Evolutionary conservation across 1,140 invertebrate genomes (phyloP), one percentile per base, ranked within the genome.

Genomic region (Cephus cinctus): DNA sequence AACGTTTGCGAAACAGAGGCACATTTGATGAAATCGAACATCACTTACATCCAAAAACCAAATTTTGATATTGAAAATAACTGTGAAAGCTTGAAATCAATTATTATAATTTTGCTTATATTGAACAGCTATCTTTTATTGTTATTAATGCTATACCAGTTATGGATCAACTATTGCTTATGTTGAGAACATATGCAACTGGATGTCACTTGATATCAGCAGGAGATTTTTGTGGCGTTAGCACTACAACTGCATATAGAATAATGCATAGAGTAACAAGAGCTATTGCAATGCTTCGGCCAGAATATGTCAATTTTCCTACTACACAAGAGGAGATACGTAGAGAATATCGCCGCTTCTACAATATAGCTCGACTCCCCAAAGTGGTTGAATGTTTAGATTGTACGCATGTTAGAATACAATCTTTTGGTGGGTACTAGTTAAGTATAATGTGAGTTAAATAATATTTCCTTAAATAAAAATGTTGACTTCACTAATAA

Each of bases 351-450:
- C 15, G 42, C 22, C 11, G 62, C 25, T 73, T 73, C 57, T 71
- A 59, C 50, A 39, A 48, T 14, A 68, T 64, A 14, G 61, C 62
- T 12, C 12, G 47, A 41, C 72, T 75, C 53, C 69, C 74, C 12
- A 54, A 61, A 40, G 70, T 76, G 23, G 43, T 73, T 20, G 75
- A 72, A 31, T 64, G 59, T 19, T 57, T 78, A 20, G 74, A 77
- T 56, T 63, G 75, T 14, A 75, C 67, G 16, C 67, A 73, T 39
- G 58, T 76, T 27, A 60, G 47, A 45, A 69, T 72, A n/a, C 56
- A 62, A 54, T 53, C 67, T 16, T 63, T 69, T 43, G 53, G 59
- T 64, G 39, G 49, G 9, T 39, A n/a, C n/a, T n/a, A n/a, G n/a
- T n/a, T n/a, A n/a, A n/a, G n/a, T n/a, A n/a, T n/a, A n/a, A n/a